Percentiles rank a stretch among this genome's conserved stretches.
These are phyloP conservation scores for Aeoliscus strigatus DNA, from an alignment of 2,797 vertebrate genomes.

Conservation along the genomic window DNA sequence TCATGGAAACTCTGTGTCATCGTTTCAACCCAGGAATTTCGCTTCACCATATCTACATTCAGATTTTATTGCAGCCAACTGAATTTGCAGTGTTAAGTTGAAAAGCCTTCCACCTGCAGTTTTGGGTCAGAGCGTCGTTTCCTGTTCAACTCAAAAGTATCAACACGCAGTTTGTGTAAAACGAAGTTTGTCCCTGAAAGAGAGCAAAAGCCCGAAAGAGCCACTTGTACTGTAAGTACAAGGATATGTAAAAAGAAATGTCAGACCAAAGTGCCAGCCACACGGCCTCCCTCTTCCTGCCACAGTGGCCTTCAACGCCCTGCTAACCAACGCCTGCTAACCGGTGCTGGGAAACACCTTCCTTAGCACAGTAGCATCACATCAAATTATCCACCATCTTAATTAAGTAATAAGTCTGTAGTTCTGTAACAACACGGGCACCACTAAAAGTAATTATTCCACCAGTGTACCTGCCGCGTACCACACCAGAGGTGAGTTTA, in stretches of 20 bases:
- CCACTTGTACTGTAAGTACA: slow-evolving; percentile 20
- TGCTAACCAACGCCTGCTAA: slow-evolving; percentile 35
- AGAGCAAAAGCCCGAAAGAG: too few species aligned
- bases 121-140: too few species aligned
- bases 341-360: slow-evolving; percentile 43
- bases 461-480: slow-evolving; percentile 31
- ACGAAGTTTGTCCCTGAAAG: too few species aligned
- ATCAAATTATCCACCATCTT: slow-evolving; percentile 31
- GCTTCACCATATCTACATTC: too few species aligned
- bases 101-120: too few species aligned
- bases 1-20: too few species aligned
- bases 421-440: slow-evolving; percentile 17
- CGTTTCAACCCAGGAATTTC: too few species aligned
- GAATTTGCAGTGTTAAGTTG: too few species aligned
- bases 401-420: too few species aligned
- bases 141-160: too few species aligned
- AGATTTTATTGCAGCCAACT: too few species aligned
- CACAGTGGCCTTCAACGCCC: slow-evolving; percentile 31
- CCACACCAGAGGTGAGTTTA: slow-evolving; percentile 17
- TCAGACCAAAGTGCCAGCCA: slow-evolving; percentile 52
- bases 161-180: too few species aligned
- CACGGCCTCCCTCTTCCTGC: slow-evolving; percentile 39
- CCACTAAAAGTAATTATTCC: slow-evolving; percentile 24
- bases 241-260: slow-evolving; percentile 27
- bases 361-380: slow-evolving; percentile 8